These are phyloP conservation scores for Oreochromis spilurus DNA, from an alignment of 2,113 vertebrate genomes.

Conservation along the genomic window DNA sequence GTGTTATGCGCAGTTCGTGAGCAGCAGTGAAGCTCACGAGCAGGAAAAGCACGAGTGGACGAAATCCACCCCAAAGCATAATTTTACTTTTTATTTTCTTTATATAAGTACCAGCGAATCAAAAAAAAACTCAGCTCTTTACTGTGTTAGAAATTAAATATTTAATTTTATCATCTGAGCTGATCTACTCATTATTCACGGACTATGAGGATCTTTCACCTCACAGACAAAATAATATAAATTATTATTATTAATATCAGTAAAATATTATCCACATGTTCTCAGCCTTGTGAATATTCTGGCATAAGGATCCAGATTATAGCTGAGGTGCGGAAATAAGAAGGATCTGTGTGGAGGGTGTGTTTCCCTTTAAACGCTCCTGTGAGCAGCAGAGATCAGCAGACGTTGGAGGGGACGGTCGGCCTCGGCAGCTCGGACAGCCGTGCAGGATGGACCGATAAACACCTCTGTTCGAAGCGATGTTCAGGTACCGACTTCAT, in stretches of 20 bases:
- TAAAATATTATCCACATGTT: background rate
- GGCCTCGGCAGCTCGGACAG: background rate
- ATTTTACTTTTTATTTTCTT: background rate
- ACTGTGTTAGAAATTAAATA: background rate
- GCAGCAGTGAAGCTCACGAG: background rate
- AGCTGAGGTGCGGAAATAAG: background rate
- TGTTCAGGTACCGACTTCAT: constrained; percentile 36
- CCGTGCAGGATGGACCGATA: constrained; percentile 4
- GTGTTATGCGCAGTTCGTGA: background rate
- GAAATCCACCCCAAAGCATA: background rate
- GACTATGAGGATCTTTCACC: background rate
- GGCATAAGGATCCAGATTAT: background rate
- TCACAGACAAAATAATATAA: background rate
- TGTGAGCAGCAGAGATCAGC: background rate
- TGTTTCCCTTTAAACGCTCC: background rate
- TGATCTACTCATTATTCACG: background rate
- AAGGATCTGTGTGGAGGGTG: background rate
- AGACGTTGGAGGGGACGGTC: background rate
- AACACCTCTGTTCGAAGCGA: constrained; percentile 3
- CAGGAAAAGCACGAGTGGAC: background rate
- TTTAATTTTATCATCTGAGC: background rate
- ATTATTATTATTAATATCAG: background rate
- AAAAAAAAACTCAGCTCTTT: background rate
- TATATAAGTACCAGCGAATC: rapidly evolving
- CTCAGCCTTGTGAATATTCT: background rate